Conservation (phyloP, 2,888 invertebrate species). For the Parnassius glacialis region DNA sequence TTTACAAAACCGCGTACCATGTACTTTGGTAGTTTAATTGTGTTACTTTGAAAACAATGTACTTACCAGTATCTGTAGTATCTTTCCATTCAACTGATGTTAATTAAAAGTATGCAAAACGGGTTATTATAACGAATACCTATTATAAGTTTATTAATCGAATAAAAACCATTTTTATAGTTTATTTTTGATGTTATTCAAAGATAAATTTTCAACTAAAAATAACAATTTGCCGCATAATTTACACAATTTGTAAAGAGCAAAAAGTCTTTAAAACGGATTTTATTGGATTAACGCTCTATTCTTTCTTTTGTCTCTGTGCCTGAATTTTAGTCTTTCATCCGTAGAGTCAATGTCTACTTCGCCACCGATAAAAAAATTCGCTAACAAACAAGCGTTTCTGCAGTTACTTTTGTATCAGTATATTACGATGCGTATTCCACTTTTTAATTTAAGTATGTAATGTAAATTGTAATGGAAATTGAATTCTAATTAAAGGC, state of each 20-base stretch:
- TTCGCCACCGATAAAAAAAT: constrained; percentile 11
- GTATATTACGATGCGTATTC: constrained; percentile 1
- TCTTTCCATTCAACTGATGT: constrained; percentile 15
- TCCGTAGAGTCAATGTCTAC: constrained; percentile 4
- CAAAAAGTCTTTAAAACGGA: too few relatives aligned
- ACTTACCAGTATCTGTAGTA: neutral
- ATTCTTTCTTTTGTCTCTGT: constrained; percentile 4
- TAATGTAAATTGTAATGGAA: constrained; percentile 3
- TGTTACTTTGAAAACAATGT: constrained; percentile 14
- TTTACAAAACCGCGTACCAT: constrained; percentile 16
- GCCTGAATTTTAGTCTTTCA: neutral
- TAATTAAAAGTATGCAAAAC: constrained; percentile 11
- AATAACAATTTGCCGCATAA: too few relatives aligned
- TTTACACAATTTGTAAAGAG: too few relatives aligned
- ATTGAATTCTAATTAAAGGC: constrained; percentile 6
- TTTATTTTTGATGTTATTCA: too few relatives aligned
- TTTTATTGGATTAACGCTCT: neutral
- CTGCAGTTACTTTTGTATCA: constrained; percentile 11
- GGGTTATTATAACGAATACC: too few relatives aligned
- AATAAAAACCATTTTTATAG: neutral
- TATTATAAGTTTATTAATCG: neutral
- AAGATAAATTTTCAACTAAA: too few relatives aligned
- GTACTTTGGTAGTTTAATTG: constrained; percentile 18
- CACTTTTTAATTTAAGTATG: neutral
- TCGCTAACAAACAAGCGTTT: constrained; percentile 10